phyloP scores from a whole-genome alignment of 2,797 vertebrate genomes.

The Hyperoplus immaculatus region DNA sequence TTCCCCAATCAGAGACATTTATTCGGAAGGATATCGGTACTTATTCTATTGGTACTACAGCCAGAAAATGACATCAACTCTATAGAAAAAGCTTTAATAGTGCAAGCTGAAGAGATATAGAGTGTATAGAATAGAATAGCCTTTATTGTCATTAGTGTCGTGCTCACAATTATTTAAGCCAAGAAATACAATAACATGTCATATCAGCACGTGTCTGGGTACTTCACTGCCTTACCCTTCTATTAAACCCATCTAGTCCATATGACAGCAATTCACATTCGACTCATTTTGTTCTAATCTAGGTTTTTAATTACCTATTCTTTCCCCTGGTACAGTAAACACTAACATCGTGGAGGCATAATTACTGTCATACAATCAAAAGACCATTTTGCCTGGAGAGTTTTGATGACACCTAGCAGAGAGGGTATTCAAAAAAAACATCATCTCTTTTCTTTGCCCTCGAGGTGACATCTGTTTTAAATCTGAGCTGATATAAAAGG shows the following conservation, averaged over 20 bases:
- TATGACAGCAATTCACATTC: constrained; percentile 4
- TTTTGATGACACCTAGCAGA: constrained; percentile 42
- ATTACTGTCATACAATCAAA: constrained; percentile 50
- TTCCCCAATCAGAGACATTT: constrained; percentile 2
- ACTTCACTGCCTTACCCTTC: background rate
- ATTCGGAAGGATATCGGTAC: background rate
- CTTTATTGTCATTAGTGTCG: too few relatives aligned
- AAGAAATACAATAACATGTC: background rate
- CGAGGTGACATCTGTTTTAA: constrained; percentile 80
- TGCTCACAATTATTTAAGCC: too few relatives aligned
- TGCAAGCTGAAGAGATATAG: background rate
- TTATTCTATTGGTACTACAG: background rate
- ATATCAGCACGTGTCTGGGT: background rate
- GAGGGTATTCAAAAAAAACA: constrained; percentile 66
- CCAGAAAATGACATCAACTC: background rate
- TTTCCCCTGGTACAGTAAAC: constrained; percentile 18
- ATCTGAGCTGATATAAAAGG: constrained; percentile 74
- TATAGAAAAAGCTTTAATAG: background rate
- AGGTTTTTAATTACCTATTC: constrained; percentile 16
- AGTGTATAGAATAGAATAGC: too few relatives aligned
- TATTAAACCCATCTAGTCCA: background rate
- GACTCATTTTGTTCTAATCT: constrained; percentile 22
- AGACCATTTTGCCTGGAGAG: constrained; percentile 28
- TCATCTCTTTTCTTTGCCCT: constrained; percentile 75
- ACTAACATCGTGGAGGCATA: constrained; percentile 21